Evolutionary conservation across 2,113 vertebrate species (phyloP).

Genomic region (Puntigrus tetrazona): DNA sequence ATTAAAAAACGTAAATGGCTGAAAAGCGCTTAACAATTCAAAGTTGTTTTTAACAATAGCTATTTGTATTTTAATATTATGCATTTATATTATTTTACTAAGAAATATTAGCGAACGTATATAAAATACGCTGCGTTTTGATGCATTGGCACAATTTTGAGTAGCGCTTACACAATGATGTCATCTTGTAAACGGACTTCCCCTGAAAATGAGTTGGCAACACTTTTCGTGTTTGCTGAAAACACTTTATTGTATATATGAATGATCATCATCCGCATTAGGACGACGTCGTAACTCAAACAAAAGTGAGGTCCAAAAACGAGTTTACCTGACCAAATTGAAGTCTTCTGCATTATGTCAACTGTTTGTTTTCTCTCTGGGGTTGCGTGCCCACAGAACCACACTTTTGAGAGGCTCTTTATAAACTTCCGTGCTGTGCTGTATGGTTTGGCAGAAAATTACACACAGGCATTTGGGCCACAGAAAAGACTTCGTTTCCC

Average conservation of each 20-base stretch:
- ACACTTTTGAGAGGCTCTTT: conserved; percentile 68
- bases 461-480: conserved; percentile 69
- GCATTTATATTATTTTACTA: too few relatives aligned
- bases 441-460: conserved; percentile 71
- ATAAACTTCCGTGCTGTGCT: conserved; percentile 65
- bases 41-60: too few relatives aligned
- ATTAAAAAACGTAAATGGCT: too few relatives aligned
- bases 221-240: too few relatives aligned
- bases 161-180: too few relatives aligned
- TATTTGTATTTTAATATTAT: too few relatives aligned
- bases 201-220: too few relatives aligned
- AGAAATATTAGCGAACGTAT: too few relatives aligned
- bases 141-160: too few relatives aligned
- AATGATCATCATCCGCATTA: conserved; percentile 13
- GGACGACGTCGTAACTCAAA: neutral
- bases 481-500: conserved; percentile 72
- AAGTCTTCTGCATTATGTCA: conserved; percentile 11
- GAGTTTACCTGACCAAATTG: neutral
- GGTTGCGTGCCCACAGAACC: conserved; percentile 58
- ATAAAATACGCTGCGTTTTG: too few relatives aligned
- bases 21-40: too few relatives aligned
- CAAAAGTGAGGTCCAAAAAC: neutral
- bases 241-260: neutral
- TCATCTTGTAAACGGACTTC: too few relatives aligned
- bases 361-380: conserved; percentile 61